Evolutionary conservation across 92 coral and sea anemone genomes (phyloP).

Genomic region (Pocillopora grandis): DNA sequence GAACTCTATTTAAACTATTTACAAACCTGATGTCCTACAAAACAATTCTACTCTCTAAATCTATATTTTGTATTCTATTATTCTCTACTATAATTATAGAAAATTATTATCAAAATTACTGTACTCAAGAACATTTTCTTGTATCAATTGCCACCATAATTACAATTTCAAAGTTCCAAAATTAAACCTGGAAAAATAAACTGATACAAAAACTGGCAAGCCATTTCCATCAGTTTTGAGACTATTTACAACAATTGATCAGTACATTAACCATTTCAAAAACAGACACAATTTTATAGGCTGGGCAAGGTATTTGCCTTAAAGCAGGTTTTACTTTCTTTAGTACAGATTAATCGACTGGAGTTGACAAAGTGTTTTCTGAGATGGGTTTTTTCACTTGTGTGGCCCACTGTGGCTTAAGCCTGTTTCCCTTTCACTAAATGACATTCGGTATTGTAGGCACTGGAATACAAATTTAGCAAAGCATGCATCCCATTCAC

Average conservation of each 20-base stretch:
- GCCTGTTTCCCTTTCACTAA: not conserved
- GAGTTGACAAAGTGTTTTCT: too few relatives aligned
- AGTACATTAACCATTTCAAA: too few relatives aligned
- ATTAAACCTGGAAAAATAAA: not conserved
- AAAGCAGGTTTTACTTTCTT: too few relatives aligned
- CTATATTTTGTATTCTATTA: constrained; percentile 7
- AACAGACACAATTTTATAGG: too few relatives aligned
- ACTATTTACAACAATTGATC: not conserved
- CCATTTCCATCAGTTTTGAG: not conserved
- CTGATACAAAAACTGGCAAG: not conserved
- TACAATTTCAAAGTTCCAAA: constrained; percentile 11
- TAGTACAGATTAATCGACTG: too few relatives aligned
- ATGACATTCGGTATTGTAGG: not conserved
- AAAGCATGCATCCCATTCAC: constrained; percentile 1
- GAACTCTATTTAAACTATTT: constrained; percentile 25
- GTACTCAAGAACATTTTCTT: constrained; percentile 12
- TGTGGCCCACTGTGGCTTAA: constrained; percentile 7
- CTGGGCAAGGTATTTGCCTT: too few relatives aligned
- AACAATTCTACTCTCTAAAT: constrained; percentile 15
- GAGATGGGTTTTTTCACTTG: too few relatives aligned
- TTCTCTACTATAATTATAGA: not conserved
- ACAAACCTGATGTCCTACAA: constrained; percentile 38
- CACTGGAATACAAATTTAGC: not conserved
- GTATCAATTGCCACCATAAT: constrained; percentile 3
- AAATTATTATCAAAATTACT: constrained; percentile 14